Conservation (phyloP, 2,888 invertebrate genomes). For the Hypolimnas misippus region DNA sequence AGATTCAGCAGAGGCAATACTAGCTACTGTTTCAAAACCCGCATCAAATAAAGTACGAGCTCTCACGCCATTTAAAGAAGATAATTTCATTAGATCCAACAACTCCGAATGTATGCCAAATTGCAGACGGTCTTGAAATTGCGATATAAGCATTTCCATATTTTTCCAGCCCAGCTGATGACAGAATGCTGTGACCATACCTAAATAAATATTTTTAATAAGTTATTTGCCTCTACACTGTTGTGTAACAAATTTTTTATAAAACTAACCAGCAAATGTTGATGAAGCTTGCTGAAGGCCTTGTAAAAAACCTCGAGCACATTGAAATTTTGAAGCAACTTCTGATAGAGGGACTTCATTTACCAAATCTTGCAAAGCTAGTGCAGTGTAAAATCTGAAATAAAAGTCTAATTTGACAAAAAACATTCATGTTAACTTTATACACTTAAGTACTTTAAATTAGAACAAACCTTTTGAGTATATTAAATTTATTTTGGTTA, state of each 20-base stretch:
- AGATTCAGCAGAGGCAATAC: constrained; percentile 90
- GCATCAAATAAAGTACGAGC: constrained; percentile 93
- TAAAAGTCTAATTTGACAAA: background rate
- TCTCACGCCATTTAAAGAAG: constrained; percentile 91
- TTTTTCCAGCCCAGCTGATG: constrained; percentile 96
- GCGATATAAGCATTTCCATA: constrained; percentile 93
- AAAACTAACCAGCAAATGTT: constrained; percentile 92
- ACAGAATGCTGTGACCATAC: constrained; percentile 98
- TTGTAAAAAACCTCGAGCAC: constrained; percentile 95
- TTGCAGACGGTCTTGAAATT: constrained; percentile 96
- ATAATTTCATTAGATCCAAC: constrained; percentile 94
- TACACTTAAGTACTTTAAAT: background rate
- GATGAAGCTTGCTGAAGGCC: constrained; percentile 97
- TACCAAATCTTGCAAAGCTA: constrained; percentile 96
- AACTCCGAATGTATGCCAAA: constrained; percentile 97
- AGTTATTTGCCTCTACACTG: background rate
- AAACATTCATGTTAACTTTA: background rate
- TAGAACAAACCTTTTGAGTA: constrained; percentile 85
- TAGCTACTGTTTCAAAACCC: constrained; percentile 90
- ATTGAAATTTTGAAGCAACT: constrained; percentile 93
- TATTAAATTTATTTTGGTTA: constrained; percentile 81
- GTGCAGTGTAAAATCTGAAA: constrained; percentile 92
- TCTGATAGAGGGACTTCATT: constrained; percentile 92
- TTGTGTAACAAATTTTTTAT: background rate
- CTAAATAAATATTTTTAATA: constrained; percentile 70